Base-by-base conservation (phyloP, 2,797 vertebrate species). In the Potorous gilbertii region DNA sequence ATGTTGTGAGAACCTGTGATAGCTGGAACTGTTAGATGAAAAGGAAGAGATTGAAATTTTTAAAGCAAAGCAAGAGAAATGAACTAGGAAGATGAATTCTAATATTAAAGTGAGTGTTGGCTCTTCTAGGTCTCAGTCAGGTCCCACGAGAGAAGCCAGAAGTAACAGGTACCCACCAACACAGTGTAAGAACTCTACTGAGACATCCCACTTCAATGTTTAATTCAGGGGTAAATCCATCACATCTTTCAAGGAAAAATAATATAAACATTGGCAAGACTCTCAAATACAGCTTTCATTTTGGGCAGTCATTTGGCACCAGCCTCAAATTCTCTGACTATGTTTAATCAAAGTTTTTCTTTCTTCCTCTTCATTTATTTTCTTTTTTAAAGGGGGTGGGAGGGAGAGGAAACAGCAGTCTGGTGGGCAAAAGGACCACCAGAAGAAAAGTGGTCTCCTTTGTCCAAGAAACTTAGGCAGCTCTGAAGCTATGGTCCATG, bases 231-330 rank as follows among this genome's bases (percentile, higher is more conserved):
- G 92, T 92, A 97, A 87, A 95, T 96, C 93, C 97, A 96, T 94
- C 96, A 94, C 95, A 96, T 97, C 96, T 97, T 97, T 95, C 95
- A 96, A 96, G 97, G 92, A 93, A 97, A 96, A 97, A 95, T 94
- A 97, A 95, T 95, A 95, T 92, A 95, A 96, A 98, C 97, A 93
- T 93, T 97, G 96, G 96, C 96, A 94, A 96, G 94, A 52, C 94
- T 94, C 95, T 94, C 90, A 96, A 55, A 97, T 94, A 92, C 91
- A 21, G 93, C 95, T 96, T 90, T 8, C 40, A 90, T 96, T 91
- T 93, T 10, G 50, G 62, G 1, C 50, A 95, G 1, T 91, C 95
- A 54, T 46, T 94, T 92, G 92, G 96, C 93, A 34, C 24, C 1
- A 0, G 34, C 54, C 92, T 4, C 0, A 6, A 55, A 34, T 56